Conservation (phyloP, 2,797 vertebrate species). For the Poecile montanus region DNA sequence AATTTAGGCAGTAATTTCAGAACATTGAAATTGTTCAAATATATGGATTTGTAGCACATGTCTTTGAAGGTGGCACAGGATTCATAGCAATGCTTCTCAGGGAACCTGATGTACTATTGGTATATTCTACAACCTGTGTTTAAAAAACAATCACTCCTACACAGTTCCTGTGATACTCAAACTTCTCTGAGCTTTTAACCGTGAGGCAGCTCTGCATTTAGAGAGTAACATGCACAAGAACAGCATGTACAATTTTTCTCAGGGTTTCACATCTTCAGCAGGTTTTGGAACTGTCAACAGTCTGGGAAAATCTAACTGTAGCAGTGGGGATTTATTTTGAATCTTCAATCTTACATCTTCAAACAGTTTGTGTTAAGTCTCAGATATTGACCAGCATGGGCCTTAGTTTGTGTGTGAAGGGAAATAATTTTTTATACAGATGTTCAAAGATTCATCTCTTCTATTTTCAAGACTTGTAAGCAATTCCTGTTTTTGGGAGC, state of each 20-base stretch:
- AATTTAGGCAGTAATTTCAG: neutral
- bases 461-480: neutral
- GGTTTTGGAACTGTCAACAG: neutral
- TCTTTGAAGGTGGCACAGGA: neutral
- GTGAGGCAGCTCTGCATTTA: neutral
- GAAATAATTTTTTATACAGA: neutral
- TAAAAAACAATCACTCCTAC: neutral
- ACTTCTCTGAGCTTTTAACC: conserved; percentile 11
- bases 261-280: neutral
- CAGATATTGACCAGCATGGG: neutral
- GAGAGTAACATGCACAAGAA: neutral
- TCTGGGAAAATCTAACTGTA: neutral
- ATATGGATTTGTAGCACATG: neutral
- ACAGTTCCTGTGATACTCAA: neutral
- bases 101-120: neutral
- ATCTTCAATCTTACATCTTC: neutral
- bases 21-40: neutral
- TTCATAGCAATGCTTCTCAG: neutral
- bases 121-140: neutral
- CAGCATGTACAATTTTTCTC: neutral
- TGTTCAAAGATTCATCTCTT: neutral
- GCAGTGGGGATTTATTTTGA: neutral
- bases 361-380: neutral
- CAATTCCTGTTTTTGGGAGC: neutral
- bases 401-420: neutral